These are phyloP conservation scores for Leuciscus idus DNA, from an alignment of 2,113 vertebrate species.

Conservation along the genomic window DNA sequence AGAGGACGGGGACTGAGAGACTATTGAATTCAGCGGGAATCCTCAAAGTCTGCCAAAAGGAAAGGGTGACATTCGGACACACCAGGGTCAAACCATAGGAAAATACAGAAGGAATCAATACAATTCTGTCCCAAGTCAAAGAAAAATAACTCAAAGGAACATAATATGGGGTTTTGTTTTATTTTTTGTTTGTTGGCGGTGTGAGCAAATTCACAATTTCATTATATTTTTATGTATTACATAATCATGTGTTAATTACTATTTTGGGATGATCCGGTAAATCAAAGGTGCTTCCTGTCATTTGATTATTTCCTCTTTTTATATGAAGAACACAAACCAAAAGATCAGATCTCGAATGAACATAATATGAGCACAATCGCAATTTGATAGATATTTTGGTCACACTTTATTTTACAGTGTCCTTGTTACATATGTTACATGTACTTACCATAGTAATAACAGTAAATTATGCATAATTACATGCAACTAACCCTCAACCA, in stretches of 20 bases:
- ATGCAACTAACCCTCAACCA: too few species aligned
- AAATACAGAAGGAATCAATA: slow-evolving; percentile 69
- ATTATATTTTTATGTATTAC: not conserved
- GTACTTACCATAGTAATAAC: too few species aligned
- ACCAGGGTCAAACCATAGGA: slow-evolving; percentile 50
- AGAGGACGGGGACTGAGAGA: slow-evolving; percentile 33
- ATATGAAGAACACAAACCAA: not conserved
- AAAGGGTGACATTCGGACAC: slow-evolving; percentile 45
- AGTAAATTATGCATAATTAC: too few species aligned
- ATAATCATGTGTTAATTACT: not conserved
- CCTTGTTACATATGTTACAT: too few species aligned
- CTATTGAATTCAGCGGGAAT: slow-evolving; percentile 42
- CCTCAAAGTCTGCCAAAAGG: slow-evolving; percentile 40
- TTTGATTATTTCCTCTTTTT: not conserved
- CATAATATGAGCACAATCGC: too few species aligned
- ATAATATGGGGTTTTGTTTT: not conserved
- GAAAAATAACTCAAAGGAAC: slow-evolving; percentile 31
- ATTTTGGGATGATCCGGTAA: not conserved
- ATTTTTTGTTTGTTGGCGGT: slow-evolving; percentile 44
- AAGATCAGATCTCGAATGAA: not conserved
- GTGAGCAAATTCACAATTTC: not conserved
- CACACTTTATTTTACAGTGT: too few species aligned
- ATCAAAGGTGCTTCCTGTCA: not conserved
- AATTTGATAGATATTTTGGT: too few species aligned
- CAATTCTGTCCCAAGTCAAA: slow-evolving; percentile 59